Conservation (phyloP, 2,888 invertebrate genomes). For the Yponomeuta evonymella region DNA sequence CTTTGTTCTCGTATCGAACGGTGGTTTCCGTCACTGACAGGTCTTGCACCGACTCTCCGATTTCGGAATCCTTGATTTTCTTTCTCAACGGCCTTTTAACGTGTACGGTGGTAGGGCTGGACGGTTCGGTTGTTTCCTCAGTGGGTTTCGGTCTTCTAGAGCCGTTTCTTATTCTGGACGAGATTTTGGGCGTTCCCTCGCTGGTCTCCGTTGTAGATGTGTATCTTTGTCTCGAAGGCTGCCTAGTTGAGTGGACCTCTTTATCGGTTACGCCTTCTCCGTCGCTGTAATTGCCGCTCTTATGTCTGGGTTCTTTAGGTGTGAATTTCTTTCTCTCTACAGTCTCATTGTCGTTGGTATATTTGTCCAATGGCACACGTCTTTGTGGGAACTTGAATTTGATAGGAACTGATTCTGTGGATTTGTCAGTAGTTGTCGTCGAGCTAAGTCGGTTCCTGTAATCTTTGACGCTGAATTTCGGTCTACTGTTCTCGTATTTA, state of each 20-base stretch:
- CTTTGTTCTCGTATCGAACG: slow-evolving; percentile 39
- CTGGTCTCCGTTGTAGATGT: slow-evolving; percentile 38
- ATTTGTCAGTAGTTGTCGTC: slow-evolving; percentile 65
- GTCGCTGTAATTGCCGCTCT: slow-evolving; percentile 41
- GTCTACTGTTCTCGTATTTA: slow-evolving; percentile 79
- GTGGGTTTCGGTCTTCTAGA: slow-evolving; percentile 52
- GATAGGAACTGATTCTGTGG: slow-evolving; percentile 33
- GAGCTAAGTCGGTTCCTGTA: slow-evolving; percentile 80
- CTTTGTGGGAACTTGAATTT: slow-evolving; percentile 69
- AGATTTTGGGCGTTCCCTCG: slow-evolving; percentile 58
- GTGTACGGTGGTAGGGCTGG: slow-evolving; percentile 41
- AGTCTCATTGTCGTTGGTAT: slow-evolving; percentile 49
- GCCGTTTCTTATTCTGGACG: slow-evolving; percentile 59
- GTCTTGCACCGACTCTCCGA: slow-evolving; percentile 61
- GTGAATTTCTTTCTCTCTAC: slow-evolving; percentile 69
- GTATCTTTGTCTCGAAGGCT: slow-evolving; percentile 48
- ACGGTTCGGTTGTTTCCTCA: slow-evolving; percentile 52
- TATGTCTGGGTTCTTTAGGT: slow-evolving; percentile 67
- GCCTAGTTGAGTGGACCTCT: slow-evolving; percentile 41
- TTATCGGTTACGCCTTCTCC: slow-evolving; percentile 50
- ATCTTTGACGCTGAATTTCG: slow-evolving; percentile 86
- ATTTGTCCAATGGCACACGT: slow-evolving; percentile 54
- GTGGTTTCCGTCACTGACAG: slow-evolving; percentile 54
- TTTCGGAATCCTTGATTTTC: slow-evolving; percentile 56
- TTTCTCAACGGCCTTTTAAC: slow-evolving; percentile 55